Evolutionary conservation across 2,888 invertebrate genomes (phyloP).

Genomic region (Dolomedes plantarius): DNA sequence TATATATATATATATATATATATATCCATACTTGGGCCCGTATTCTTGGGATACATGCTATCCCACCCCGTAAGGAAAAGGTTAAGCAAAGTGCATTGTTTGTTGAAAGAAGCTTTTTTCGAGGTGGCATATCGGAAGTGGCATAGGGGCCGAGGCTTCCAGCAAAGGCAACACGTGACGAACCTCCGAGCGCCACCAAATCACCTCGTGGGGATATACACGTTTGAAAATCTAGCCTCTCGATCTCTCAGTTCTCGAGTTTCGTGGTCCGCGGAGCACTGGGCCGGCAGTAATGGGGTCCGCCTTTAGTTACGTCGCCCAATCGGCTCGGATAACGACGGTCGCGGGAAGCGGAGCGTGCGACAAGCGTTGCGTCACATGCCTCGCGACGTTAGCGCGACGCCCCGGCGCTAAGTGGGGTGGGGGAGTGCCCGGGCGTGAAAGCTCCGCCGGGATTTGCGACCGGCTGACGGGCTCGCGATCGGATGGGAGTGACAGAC

Average conservation of each 20-base stretch:
- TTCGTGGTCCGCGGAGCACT: conserved; percentile 13
- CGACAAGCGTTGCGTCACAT: not conserved
- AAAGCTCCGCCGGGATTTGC: conserved; percentile 7
- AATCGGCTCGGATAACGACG: conserved; percentile 16
- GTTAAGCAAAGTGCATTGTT: too few species aligned
- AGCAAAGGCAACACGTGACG: too few species aligned
- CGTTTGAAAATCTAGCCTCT: not conserved
- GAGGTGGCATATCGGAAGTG: too few species aligned
- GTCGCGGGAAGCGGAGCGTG: not conserved
- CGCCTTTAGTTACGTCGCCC: conserved; percentile 35
- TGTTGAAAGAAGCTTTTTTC: too few species aligned
- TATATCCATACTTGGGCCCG: too few species aligned
- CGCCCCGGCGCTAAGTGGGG: not conserved
- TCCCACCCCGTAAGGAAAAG: too few species aligned
- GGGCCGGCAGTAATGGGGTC: conserved; percentile 25
- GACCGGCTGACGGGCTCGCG: not conserved
- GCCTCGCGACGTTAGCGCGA: conserved; percentile 6
- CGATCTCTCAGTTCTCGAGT: not conserved
- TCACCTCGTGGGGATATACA: too few species aligned
- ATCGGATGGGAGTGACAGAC: not conserved
- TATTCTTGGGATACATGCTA: too few species aligned
- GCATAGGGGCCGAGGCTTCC: too few species aligned
- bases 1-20: too few species aligned
- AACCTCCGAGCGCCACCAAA: too few species aligned
- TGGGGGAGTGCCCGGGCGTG: not conserved